A percentile compares a stretch with the other conserved stretches of the same genome.
Conservation (phyloP, 2,888 invertebrate species). For the Phoronis australis region DNA sequence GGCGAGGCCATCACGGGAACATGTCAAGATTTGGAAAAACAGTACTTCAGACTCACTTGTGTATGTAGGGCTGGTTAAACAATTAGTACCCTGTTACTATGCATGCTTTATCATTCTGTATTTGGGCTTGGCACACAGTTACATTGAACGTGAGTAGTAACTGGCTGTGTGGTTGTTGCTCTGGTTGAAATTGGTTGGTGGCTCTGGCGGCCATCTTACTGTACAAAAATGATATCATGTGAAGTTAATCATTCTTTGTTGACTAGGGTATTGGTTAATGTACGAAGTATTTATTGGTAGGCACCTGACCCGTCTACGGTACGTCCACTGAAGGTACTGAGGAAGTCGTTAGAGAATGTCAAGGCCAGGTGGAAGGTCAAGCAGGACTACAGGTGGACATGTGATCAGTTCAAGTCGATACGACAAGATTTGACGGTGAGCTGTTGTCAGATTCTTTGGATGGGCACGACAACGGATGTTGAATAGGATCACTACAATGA, state of each 20-base stretch:
- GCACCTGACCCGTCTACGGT: constrained; percentile 69
- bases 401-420: constrained; percentile 97
- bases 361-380: constrained; percentile 84
- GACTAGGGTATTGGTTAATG: too few species aligned
- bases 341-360: constrained; percentile 79
- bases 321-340: constrained; percentile 80
- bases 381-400: constrained; percentile 92
- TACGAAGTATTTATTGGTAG: too few species aligned
- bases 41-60: constrained; percentile 83
- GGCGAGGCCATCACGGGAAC: constrained; percentile 87
- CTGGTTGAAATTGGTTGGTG: too few species aligned
- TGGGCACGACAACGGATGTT: not conserved
- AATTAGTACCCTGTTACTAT: too few species aligned
- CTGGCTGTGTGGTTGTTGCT: too few species aligned
- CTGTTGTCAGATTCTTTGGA: constrained; percentile 1
- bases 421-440: constrained; percentile 95
- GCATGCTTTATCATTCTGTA: too few species aligned
- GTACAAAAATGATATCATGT: too few species aligned
- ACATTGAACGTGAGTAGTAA: too few species aligned
- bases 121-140: too few species aligned
- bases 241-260: too few species aligned
- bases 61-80: too few species aligned
- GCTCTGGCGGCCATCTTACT: too few species aligned
- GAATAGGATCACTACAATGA: not conserved
- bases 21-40: constrained; percentile 90